These are phyloP conservation scores for Catharus fuscescens DNA, from an alignment of 2,113 vertebrate species.

Conservation along the genomic window DNA sequence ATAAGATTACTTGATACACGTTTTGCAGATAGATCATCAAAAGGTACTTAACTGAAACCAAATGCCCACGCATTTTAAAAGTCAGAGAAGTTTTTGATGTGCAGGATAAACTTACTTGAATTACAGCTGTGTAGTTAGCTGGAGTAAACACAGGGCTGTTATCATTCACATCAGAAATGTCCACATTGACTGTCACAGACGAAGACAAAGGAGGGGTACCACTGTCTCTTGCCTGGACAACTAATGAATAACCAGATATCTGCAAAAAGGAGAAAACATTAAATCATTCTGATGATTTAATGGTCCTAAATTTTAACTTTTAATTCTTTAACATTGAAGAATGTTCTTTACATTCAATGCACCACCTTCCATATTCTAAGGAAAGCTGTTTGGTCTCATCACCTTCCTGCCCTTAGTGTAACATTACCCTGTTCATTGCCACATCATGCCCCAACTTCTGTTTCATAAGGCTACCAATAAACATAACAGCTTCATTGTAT, in stretches of 20 bases:
- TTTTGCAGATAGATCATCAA: conserved; percentile 17
- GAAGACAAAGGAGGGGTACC: conserved; percentile 89
- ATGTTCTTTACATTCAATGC: neutral
- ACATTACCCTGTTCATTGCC: neutral
- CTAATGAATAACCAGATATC: conserved; percentile 90
- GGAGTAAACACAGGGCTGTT: conserved; percentile 92
- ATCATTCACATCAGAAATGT: conserved; percentile 95
- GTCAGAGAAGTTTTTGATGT: conserved; percentile 29
- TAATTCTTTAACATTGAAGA: too few species aligned
- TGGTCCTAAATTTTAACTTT: neutral
- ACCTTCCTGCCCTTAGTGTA: neutral
- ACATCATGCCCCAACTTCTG: neutral
- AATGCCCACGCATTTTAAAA: conserved; percentile 24
- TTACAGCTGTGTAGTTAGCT: conserved; percentile 91
- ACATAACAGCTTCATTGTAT: neutral
- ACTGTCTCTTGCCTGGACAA: conserved; percentile 87
- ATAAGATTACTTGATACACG: neutral
- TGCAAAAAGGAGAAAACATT: conserved; percentile 58
- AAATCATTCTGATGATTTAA: neutral
- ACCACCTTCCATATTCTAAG: neutral
- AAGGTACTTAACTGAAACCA: conserved; percentile 12
- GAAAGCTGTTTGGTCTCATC: conserved; percentile 12
- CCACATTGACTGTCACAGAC: conserved; percentile 89
- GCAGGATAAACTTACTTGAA: conserved; percentile 82
- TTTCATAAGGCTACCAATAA: conserved; percentile 28